phyloP scores from a whole-genome alignment of 2,888 invertebrate genomes.

The Opisthograptis luteolata region DNA sequence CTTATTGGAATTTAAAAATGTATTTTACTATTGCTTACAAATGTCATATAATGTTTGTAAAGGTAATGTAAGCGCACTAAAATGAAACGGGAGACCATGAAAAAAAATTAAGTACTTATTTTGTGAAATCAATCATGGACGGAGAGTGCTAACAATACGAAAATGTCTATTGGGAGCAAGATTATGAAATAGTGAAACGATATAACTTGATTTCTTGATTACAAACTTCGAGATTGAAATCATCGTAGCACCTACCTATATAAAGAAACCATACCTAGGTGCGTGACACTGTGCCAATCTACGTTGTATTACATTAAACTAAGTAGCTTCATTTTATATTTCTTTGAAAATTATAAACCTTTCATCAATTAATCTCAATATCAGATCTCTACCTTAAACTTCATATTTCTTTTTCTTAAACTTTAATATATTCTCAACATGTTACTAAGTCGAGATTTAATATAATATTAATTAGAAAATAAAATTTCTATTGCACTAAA shows the following conservation, averaged over 20 bases:
- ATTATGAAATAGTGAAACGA: slow-evolving; percentile 16
- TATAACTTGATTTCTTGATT: background rate
- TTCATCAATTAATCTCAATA: slow-evolving; percentile 76
- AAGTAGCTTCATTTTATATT: slow-evolving; percentile 23
- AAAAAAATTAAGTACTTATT: slow-evolving; percentile 79
- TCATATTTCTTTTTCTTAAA: slow-evolving; percentile 54
- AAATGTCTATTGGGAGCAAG: slow-evolving; percentile 33
- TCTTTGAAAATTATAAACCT: slow-evolving; percentile 40
- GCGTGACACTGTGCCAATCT: slow-evolving; percentile 19
- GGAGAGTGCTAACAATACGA: slow-evolving; percentile 75
- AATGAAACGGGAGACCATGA: slow-evolving; percentile 54
- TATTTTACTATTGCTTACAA: no score
- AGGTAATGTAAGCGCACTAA: slow-evolving; percentile 6
- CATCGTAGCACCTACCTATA: slow-evolving; percentile 46
- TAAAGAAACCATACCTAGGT: slow-evolving; percentile 35
- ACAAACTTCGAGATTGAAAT: background rate
- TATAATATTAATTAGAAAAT: slow-evolving; percentile 74
- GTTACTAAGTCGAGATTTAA: slow-evolving; percentile 53
- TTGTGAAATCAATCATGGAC: slow-evolving; percentile 71
- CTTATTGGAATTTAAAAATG: no score
- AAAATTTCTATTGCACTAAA: slow-evolving; percentile 81
- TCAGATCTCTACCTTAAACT: slow-evolving; percentile 76
- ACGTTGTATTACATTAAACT: slow-evolving; percentile 18
- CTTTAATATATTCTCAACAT: slow-evolving; percentile 41
- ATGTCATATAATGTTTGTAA: slow-evolving; percentile 17